Conservation (phyloP, 2,888 invertebrate genomes). For the Metalampra italica region DNA sequence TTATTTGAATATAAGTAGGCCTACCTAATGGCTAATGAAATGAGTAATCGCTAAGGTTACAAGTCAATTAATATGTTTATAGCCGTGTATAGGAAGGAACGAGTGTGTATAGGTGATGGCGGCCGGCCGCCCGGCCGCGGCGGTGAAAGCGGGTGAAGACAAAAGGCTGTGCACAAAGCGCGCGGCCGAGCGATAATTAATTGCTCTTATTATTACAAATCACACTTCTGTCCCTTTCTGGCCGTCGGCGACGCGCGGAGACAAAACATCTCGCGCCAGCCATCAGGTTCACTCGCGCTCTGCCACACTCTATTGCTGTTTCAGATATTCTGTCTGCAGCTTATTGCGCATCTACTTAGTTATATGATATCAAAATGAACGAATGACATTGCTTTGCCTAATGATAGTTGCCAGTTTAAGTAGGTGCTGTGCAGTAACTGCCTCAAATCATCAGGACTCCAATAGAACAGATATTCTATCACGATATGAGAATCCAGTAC, state of each 20-base stretch:
- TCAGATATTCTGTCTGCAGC: no score
- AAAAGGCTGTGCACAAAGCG: constrained; percentile 22
- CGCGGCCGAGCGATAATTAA: neutral
- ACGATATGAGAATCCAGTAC: no score
- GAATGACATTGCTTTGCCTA: no score
- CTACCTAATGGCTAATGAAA: no score
- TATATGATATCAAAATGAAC: no score
- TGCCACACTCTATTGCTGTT: neutral
- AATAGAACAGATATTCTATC: no score
- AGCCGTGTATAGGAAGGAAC: neutral
- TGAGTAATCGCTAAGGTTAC: neutral
- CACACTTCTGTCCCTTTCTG: neutral
- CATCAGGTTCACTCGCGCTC: neutral
- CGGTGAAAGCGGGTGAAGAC: constrained; percentile 17
- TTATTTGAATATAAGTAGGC: no score
- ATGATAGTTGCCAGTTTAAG: no score
- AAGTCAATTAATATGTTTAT: neutral
- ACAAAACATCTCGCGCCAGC: neutral
- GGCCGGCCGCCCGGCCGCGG: neutral
- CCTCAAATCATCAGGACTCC: no score
- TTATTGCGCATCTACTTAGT: no score
- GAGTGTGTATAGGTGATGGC: neutral
- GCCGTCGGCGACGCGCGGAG: neutral
- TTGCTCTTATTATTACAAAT: neutral
- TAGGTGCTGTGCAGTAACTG: no score